These are phyloP conservation scores for Mesorhabditis belari DNA, from an alignment of 2,888 invertebrate species.

Conservation along the genomic window DNA sequence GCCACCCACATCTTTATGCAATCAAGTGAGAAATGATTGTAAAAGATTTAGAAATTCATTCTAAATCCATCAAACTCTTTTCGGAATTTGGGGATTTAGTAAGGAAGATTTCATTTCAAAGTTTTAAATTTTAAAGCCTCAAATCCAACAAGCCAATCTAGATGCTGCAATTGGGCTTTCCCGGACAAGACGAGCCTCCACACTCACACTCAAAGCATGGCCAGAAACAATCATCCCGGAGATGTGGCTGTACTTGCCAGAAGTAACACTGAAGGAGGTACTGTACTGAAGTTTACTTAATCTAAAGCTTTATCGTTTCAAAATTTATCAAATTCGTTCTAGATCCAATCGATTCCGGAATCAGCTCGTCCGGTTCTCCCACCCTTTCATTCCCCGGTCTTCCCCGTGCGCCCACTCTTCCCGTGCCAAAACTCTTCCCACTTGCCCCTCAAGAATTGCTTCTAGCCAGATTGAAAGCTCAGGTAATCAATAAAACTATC, in stretches of 20 bases:
- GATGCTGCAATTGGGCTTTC: constrained; percentile 53
- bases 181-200: constrained; percentile 49
- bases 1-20: background rate
- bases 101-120: background rate
- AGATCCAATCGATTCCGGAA: constrained; percentile 1
- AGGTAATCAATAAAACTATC: background rate
- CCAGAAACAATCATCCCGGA: constrained; percentile 37
- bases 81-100: no score
- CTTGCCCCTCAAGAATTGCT: background rate
- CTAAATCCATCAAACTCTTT: no score
- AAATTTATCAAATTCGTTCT: background rate
- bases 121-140: background rate
- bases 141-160: no score
- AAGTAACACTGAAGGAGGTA: constrained; percentile 37
- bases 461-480: background rate
- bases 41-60: background rate
- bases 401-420: background rate
- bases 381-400: background rate
- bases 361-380: background rate
- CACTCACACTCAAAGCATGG: constrained; percentile 47
- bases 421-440: background rate
- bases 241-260: constrained; percentile 44
- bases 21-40: background rate
- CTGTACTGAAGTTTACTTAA: background rate
- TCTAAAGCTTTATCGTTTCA: background rate